A percentile compares a stretch with the other conserved stretches of the same genome.
phyloP scores from a whole-genome alignment of 2,797 vertebrate species.

The Chloroceryle amazona region DNA sequence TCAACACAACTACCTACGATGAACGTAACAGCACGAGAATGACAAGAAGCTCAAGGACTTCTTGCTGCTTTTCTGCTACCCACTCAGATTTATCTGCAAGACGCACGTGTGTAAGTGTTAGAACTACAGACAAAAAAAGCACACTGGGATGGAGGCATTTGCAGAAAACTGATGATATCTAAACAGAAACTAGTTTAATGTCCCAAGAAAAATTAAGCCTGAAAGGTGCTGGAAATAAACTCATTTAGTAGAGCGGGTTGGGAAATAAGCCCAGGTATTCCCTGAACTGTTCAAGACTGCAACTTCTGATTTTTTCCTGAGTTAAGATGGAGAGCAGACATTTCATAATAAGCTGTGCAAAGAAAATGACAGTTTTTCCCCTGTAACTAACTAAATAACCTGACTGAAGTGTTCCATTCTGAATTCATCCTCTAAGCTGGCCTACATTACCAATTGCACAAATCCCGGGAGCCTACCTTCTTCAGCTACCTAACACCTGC shows the following conservation, averaged over 20 bases:
- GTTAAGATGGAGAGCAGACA: background rate
- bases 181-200: background rate
- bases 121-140: background rate
- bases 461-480: background rate
- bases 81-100: background rate
- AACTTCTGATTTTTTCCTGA: background rate
- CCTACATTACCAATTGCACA: no score
- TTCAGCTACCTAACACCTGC: background rate
- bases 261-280: background rate
- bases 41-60: background rate
- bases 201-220: background rate
- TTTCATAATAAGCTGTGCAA: background rate
- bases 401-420: background rate
- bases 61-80: background rate
- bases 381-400: background rate
- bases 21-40: background rate
- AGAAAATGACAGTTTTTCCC: background rate
- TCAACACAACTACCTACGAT: background rate
- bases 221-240: background rate
- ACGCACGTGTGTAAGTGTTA: no score
- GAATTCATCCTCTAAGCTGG: background rate
- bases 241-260: no score
- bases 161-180: background rate
- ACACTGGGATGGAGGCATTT: background rate
- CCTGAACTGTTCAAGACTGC: background rate